phyloP scores from a whole-genome alignment of 2,888 invertebrate genomes.

The Torymus auratus region DNA sequence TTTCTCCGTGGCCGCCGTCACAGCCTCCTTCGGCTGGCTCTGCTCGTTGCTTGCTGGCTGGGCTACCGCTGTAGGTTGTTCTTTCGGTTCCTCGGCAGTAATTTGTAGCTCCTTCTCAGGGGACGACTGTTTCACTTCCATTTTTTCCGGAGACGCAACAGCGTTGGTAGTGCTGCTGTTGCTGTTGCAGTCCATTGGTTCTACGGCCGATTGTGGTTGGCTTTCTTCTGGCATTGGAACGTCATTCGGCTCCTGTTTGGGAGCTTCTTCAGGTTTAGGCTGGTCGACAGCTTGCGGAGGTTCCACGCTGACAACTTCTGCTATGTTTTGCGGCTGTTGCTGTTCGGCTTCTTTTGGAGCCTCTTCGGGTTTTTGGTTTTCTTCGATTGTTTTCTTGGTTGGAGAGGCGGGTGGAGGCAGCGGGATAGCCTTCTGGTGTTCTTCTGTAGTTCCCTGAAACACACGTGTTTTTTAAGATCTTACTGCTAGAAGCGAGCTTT shows the following conservation, averaged over 20 bases:
- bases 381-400: conserved; percentile 37
- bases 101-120: conserved; percentile 47
- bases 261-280: not conserved
- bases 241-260: not conserved
- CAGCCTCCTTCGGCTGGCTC: conserved; percentile 12
- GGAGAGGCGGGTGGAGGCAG: conserved; percentile 59
- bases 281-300: not conserved
- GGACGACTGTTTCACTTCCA: conserved; percentile 52
- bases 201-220: not conserved
- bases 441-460: conserved; percentile 33
- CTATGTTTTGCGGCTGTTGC: not conserved
- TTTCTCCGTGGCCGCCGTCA: conserved; percentile 61
- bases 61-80: conserved; percentile 20
- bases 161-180: not conserved
- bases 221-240: too few relatives aligned
- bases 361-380: conserved; percentile 7
- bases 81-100: conserved; percentile 1
- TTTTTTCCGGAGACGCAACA: not conserved
- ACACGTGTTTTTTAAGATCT: not conserved
- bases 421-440: conserved; percentile 60
- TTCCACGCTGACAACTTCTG: not conserved
- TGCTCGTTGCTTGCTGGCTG: conserved; percentile 43
- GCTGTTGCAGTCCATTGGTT: conserved; percentile 35
- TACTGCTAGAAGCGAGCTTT: too few relatives aligned
- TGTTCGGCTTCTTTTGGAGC: too few relatives aligned